Conservation (phyloP, 2,113 vertebrate species). For the Nettapus auritus region DNA sequence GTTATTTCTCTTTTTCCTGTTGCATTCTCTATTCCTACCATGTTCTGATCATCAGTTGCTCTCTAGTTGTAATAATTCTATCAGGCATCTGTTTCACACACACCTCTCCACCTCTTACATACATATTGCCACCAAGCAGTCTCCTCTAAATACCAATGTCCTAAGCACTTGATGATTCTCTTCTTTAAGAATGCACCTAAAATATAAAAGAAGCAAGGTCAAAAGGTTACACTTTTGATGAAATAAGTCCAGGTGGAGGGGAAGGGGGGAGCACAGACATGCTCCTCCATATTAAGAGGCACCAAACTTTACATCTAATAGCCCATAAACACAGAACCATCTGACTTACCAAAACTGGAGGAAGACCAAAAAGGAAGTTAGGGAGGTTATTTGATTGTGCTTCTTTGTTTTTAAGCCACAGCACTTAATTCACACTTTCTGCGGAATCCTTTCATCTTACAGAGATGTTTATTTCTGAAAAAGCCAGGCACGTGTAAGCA, state of each 20-base stretch:
- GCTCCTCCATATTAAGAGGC: neutral
- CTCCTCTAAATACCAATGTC: neutral
- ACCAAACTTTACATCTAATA: neutral
- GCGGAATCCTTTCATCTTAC: neutral
- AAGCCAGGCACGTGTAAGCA: neutral
- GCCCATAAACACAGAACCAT: neutral
- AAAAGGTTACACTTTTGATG: neutral
- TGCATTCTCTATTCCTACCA: neutral
- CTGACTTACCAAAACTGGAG: neutral
- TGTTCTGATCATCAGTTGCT: neutral
- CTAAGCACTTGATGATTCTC: neutral
- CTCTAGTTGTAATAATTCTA: neutral
- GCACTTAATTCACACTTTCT: neutral
- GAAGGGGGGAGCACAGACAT: neutral
- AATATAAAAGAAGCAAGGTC: neutral
- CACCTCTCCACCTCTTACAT: accelerated
- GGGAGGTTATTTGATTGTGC: neutral
- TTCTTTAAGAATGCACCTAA: neutral
- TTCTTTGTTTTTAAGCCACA: neutral
- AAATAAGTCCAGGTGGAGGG: neutral
- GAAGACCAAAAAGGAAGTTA: neutral
- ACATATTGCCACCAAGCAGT: neutral
- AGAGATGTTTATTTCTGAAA: neutral
- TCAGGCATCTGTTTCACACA: neutral
- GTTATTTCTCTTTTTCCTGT: neutral